Percentiles rank a stretch among this genome's conserved stretches.
These are phyloP conservation scores for Corticium candelabrum DNA, from an alignment of 37 sponge, comb jelly and placozoan genomes.

Conservation along the genomic window DNA sequence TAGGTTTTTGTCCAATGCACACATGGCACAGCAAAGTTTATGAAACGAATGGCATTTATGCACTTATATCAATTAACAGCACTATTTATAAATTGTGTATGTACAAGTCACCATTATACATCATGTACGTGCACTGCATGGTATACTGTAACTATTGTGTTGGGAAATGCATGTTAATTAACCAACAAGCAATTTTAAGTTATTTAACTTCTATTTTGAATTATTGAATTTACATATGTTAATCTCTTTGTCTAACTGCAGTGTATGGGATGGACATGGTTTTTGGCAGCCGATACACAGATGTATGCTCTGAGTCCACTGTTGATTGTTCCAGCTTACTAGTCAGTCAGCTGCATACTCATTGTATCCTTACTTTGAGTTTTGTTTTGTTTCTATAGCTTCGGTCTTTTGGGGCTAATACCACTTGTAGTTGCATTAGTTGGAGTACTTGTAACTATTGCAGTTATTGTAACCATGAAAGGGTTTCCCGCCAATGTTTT, in stretches of 20 bases:
- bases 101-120: too few species aligned
- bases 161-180: too few species aligned
- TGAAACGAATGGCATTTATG: too few species aligned
- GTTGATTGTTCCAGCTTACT: conserved; percentile 33
- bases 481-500: not conserved
- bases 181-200: too few species aligned
- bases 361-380: not conserved
- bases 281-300: conserved; percentile 87
- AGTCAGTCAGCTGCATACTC: conserved; percentile 3
- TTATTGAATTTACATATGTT: not conserved
- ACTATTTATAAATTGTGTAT: too few species aligned
- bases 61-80: too few species aligned
- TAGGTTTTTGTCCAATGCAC: too few species aligned
- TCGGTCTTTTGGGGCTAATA: conserved; percentile 13
- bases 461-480: not conserved
- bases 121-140: too few species aligned
- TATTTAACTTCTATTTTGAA: not conserved
- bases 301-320: conserved; percentile 70
- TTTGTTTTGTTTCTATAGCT: not conserved
- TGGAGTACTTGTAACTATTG: not conserved
- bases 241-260: not conserved
- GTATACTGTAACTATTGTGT: too few species aligned
- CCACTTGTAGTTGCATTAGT: not conserved
- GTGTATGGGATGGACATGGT: conserved; percentile 81
- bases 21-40: too few species aligned